Evolutionary conservation across 1,140 invertebrate species (phyloP), one percentile per base, ranked within the genome.

Genomic region (Drosophila pachea): DNA sequence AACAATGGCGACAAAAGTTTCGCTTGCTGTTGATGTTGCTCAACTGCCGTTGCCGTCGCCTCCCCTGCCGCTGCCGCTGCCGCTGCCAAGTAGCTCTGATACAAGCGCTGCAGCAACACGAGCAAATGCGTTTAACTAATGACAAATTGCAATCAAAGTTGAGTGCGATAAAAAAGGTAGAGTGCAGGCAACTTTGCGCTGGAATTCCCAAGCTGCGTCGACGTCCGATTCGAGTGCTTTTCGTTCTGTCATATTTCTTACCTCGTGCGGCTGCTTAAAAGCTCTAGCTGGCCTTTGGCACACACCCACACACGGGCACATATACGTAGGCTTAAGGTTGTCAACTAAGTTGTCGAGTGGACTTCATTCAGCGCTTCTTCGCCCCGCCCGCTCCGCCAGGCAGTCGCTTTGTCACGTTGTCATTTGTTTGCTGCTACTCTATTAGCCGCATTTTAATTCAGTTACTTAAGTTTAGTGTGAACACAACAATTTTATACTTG

Each of bases 401-500:
- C 9, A 5, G 16, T 7, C 22, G 5, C 14, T 11, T 53, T 71
- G 63, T 55, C 22, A 43, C 48, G 33, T 66, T 71, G 68, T 55
- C 73, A 75, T 84, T 82, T 83, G 81, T 83, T 75, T 67, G 73
- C 76, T 76, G 77, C 78, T 83, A 86, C 81, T 86, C 81, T 81
- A 84, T 84, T 84, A 86, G 81, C 81, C 81, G 70, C 81, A 84
- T 84, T 84, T 84, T 84, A 84, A 84, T 84, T 84, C 81, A 84
- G 81, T 84, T 84, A 84, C 81, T 84, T 84, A 86, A 84, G 81
- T 84, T 86, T 86, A 86, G 81, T 84, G 81, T 84, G 81, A 84
- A 84, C 81, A 84, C 81, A 86, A 84, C 81, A 86, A 84, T 84
- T 84, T 84, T 74, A 84, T 84, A 84, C 79, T 79, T 86, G 81